Evolutionary conservation across 1,140 invertebrate species (phyloP).

Genomic region (Saxidomus purpurata): DNA sequence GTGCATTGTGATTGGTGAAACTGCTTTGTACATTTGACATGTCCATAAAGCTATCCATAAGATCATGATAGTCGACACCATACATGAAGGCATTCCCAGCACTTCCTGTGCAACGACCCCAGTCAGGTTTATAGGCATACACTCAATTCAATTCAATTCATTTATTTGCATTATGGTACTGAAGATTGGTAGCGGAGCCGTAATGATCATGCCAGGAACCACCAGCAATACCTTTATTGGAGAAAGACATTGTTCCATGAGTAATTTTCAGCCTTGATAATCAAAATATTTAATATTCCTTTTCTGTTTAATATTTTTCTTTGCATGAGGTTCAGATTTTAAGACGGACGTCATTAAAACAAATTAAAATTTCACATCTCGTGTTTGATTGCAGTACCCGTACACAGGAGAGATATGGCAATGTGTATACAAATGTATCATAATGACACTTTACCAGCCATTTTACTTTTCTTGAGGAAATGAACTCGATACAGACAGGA

Average conservation of each 20-base stretch:
- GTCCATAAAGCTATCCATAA: neutral
- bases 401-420: no score
- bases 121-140: neutral
- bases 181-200: neutral
- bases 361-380: no score
- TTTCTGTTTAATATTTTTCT: no score
- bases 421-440: no score
- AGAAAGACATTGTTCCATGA: neutral
- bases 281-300: neutral
- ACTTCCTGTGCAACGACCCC: neutral
- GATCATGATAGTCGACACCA: neutral
- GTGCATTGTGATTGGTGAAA: constrained; percentile 25
- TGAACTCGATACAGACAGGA: no score
- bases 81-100: constrained; percentile 1
- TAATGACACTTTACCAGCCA: no score
- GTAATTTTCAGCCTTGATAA: neutral
- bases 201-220: neutral
- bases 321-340: no score
- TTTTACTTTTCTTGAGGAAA: no score
- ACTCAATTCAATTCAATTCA: no score
- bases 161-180: no score
- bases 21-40: neutral
- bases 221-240: neutral
- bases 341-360: no score
- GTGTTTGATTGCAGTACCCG: no score